Evolutionary conservation across 2,888 invertebrate genomes (phyloP), one percentile per base, ranked within the genome.

Genomic region (Aricia artaxerxes): DNA sequence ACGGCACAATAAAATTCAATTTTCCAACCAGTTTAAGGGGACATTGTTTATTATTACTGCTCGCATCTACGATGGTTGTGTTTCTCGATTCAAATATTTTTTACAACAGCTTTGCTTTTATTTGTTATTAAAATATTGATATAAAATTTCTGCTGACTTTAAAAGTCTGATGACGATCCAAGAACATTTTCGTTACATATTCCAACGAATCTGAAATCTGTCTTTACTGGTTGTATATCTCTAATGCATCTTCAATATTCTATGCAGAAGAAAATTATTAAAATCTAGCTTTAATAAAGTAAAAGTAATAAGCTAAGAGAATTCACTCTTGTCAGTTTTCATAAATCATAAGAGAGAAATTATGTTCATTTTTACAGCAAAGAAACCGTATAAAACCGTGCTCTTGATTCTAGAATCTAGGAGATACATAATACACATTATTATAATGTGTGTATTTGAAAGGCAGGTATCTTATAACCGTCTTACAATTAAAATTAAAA

Each of bases 1-100:
- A 76, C 53, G 53, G 57, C 53, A 76, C 76, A 76, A 76, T 76
- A 76, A 76, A 76, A 76, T 76, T 76, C 76, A 76, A 76, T 76
- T 76, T 76, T 76, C 76, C 76, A 76, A 57, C 76, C 76, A 76
- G 53, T 76, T 76, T 76, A 31, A 53, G 76, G 35, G 76, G 76
- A 76, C 76, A 76, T 76, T 53, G 53, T 76, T 76, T 76, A 76
- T 53, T 76, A 53, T 76, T 35, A 69, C 35, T 35, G 38, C 69
- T 69, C 69, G 69, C 69, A 13, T 69, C 69, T 69, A 35, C 69
- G 69, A 69, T 5, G 69, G 69, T 69, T 38, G 35, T 69, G 69
- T 69, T 38, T 16, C 35, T 69, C 35, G 69, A 69, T 69, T 69
- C 69, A 69, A 69, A 69, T 69, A 38, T 69, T 64, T 69, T 69